phyloP scores from a whole-genome alignment of 2,113 vertebrate genomes.

The Recurvirostra avosetta region DNA sequence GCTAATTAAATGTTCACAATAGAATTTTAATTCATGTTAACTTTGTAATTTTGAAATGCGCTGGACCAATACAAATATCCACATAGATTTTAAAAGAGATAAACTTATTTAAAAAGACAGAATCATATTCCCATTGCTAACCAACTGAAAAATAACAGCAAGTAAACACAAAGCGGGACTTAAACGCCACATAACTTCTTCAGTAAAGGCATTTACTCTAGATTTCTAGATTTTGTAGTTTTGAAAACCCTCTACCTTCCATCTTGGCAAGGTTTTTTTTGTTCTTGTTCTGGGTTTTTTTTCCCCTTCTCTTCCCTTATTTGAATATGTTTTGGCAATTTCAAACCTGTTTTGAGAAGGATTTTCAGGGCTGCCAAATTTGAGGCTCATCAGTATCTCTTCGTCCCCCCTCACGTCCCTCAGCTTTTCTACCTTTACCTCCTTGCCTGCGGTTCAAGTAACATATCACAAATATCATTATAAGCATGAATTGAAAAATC shows the following conservation, averaged over 20 bases:
- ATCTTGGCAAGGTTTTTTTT: neutral
- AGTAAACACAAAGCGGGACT: neutral
- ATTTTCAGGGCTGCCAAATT: neutral
- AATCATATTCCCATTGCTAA: neutral
- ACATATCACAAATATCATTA: neutral
- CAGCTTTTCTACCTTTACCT: neutral
- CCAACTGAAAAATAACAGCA: neutral
- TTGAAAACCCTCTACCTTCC: neutral
- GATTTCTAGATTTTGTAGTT: neutral
- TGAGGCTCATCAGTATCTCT: neutral
- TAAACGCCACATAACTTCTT: neutral
- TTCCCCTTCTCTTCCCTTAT: neutral
- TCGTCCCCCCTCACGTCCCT: neutral
- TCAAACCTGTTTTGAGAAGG: neutral
- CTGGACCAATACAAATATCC: neutral
- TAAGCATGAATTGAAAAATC: constrained; percentile 10
- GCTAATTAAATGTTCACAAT: neutral
- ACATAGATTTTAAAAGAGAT: neutral
- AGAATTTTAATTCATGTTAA: neutral
- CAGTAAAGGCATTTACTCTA: neutral
- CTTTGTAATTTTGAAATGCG: neutral
- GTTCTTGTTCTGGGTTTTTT: too few species aligned
- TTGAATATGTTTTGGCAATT: neutral
- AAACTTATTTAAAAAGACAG: neutral
- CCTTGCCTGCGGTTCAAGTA: neutral